These are phyloP conservation scores for Pomatostomus ruficeps DNA, from an alignment of 2,113 vertebrate species.

Conservation along the genomic window DNA sequence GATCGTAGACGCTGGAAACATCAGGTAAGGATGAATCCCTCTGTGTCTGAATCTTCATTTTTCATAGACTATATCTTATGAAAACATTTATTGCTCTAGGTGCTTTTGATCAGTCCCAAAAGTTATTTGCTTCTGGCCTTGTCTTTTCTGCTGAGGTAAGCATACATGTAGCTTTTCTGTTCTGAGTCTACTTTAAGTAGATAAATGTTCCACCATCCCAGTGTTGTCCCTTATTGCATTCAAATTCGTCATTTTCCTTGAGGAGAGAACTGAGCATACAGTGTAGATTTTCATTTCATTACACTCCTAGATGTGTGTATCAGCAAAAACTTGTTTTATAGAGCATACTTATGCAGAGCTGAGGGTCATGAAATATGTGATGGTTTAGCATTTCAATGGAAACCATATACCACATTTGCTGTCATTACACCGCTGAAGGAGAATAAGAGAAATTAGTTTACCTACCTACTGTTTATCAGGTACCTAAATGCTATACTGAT, in stretches of 20 bases:
- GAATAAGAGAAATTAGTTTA: not conserved
- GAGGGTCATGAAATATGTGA: not conserved
- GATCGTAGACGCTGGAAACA: not conserved
- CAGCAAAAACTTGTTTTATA: constrained; percentile 19
- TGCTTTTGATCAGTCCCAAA: not conserved
- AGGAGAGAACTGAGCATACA: not conserved
- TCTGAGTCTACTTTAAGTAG: not conserved
- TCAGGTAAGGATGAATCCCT: not conserved
- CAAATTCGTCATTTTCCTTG: not conserved
- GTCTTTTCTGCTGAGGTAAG: not conserved
- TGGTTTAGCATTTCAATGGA: not conserved
- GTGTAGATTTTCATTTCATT: constrained; percentile 3
- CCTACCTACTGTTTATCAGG: not conserved
- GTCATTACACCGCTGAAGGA: not conserved
- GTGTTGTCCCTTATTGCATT: not conserved
- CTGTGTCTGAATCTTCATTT: not conserved
- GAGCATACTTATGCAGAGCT: not conserved
- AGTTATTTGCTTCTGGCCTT: not conserved
- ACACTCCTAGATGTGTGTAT: not conserved
- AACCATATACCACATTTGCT: not conserved
- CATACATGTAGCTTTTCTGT: not conserved
- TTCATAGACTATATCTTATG: not conserved
- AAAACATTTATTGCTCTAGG: not conserved
- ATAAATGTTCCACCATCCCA: not conserved
- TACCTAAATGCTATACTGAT: not conserved